Conservation (phyloP, 1,140 invertebrate species). For the Octopus bimaculoides region DNA sequence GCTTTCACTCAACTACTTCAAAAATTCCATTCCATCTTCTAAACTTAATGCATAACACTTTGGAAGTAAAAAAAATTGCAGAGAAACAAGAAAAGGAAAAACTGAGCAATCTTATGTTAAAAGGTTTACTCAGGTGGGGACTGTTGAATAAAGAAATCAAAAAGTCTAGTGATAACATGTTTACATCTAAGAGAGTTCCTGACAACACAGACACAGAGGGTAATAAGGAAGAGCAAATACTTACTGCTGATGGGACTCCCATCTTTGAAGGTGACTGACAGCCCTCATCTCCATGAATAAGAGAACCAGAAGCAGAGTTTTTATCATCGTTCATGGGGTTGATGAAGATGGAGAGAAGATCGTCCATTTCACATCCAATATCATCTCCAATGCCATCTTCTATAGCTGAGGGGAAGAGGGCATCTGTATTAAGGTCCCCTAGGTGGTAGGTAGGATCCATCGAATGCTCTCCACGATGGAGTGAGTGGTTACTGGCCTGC, state of each 20-base stretch:
- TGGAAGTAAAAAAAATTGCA: too few relatives aligned
- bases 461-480: conserved; percentile 7
- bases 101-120: too few relatives aligned
- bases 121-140: too few relatives aligned
- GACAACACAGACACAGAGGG: not conserved
- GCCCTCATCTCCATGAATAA: conserved; percentile 61
- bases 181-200: too few relatives aligned
- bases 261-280: conserved; percentile 65
- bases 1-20: too few relatives aligned
- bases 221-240: conserved; percentile 11
- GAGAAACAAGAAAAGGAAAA: too few relatives aligned
- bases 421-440: not conserved
- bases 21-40: too few relatives aligned
- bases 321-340: conserved; percentile 17
- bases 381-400: not conserved
- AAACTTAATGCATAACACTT: too few relatives aligned
- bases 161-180: too few relatives aligned
- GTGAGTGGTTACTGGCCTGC: conserved; percentile 3
- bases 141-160: too few relatives aligned
- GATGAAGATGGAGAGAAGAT: conserved; percentile 7
- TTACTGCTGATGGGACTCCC: conserved; percentile 32
- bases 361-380: not conserved
- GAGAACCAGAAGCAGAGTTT: conserved; percentile 61
- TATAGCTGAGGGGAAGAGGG: not conserved
- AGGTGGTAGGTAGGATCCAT: conserved; percentile 2